Conservation (phyloP, 2,797 vertebrate species). For the Aldrovandia affinis region DNA sequence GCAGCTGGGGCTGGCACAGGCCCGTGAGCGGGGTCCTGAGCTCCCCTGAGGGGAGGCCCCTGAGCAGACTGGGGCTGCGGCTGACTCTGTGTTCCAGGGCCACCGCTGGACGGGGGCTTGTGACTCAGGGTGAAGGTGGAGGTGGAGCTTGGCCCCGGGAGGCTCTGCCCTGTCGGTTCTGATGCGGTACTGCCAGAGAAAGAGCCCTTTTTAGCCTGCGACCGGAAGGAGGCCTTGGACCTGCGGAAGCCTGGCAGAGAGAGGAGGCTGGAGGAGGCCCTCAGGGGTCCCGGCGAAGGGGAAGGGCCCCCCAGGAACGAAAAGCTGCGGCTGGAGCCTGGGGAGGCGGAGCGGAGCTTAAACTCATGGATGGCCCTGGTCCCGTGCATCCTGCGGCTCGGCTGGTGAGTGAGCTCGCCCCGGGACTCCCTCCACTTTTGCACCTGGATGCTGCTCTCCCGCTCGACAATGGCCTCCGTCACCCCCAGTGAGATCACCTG, state of each 20-base stretch:
- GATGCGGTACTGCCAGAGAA: conserved; percentile 58
- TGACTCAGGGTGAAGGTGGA: neutral
- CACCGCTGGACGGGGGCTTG: neutral
- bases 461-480: conserved; percentile 85
- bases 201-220: conserved; percentile 67
- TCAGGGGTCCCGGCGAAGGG: conserved; percentile 72
- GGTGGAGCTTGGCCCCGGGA: neutral
- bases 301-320: conserved; percentile 74
- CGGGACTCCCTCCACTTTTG: conserved; percentile 88
- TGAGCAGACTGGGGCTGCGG: neutral
- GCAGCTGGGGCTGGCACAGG: conserved; percentile 39
- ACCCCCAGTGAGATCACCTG: conserved; percentile 81
- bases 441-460: conserved; percentile 83
- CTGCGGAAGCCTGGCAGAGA: conserved; percentile 80
- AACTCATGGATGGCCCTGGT: conserved; percentile 81
- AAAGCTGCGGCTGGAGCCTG: conserved; percentile 77
- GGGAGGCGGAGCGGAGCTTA: conserved; percentile 74
- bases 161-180: conserved; percentile 41
- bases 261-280: conserved; percentile 84
- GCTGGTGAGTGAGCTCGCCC: conserved; percentile 84
- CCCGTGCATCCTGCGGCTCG: conserved; percentile 81
- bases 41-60: conserved; percentile 26
- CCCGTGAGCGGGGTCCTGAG: conserved; percentile 10
- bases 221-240: conserved; percentile 64
- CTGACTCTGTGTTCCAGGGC: neutral